A percentile compares a stretch with the other conserved stretches of the same genome.
Evolutionary conservation across 2,797 vertebrate genomes (phyloP).

Genomic region (Picus viridis): DNA sequence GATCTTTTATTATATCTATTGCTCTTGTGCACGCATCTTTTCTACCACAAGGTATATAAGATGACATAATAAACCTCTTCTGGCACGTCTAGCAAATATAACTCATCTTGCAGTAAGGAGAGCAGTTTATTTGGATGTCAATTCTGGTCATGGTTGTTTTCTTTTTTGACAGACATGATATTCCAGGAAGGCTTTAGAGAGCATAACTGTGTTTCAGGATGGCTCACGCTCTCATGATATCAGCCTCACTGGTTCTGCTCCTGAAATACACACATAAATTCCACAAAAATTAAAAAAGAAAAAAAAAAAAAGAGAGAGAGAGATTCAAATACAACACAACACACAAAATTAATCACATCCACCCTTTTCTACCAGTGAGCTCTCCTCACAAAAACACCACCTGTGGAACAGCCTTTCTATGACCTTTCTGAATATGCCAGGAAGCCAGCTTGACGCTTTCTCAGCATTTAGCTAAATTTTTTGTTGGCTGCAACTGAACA

Average conservation of each 20-base stretch:
- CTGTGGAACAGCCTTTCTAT: background rate
- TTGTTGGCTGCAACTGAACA: background rate
- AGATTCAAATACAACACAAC: background rate
- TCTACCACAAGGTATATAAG: background rate
- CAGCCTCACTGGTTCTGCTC: background rate
- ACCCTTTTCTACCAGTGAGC: background rate
- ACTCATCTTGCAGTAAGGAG: background rate
- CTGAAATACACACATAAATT: background rate
- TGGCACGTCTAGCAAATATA: background rate
- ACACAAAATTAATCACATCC: background rate
- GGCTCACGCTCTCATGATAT: accelerated
- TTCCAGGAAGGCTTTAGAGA: background rate
- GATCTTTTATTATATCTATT: background rate
- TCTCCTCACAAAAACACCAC: background rate
- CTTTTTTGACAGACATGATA: background rate
- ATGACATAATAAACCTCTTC: background rate
- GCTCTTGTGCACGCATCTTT: background rate
- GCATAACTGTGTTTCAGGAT: accelerated
- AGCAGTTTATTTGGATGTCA: background rate
- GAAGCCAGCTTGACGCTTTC: background rate
- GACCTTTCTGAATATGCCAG: background rate
- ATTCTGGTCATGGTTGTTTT: background rate
- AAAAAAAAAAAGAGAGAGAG: background rate
- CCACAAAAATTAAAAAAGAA: background rate
- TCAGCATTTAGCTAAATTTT: slow-evolving; percentile 15